Base-by-base conservation (phyloP, 2,888 invertebrate species). In the Trimorus sp. region DNA sequence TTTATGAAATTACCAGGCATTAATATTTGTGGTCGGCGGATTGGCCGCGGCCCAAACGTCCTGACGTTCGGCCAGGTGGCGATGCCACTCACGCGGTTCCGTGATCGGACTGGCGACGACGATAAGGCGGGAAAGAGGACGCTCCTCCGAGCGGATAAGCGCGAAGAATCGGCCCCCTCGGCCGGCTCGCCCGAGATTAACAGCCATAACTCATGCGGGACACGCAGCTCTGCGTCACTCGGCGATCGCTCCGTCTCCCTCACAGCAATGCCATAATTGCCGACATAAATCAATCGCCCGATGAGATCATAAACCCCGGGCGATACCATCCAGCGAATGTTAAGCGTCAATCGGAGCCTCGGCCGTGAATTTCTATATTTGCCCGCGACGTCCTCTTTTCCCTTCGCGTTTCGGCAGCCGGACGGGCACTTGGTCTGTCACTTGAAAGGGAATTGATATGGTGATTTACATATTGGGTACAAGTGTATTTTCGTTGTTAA, bases 271-370 rank as follows among this genome's bases (percentile, higher is more conserved):
- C 89, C 88, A 90, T 91, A 91, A 91, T 91, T 91, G 91, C 90
- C 89, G 90, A 88, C 90, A 91, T 91, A 91, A 91, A 91, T 91
- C 91, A 91, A 91, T 91, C 90, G 91, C 74, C 88, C 89, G 90
- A 91, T 91, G 91, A 91, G 91, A 91, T 91, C 91, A 91, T 91
- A 91, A 91, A 91, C 91, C 89, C 89, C 87, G 87, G 87, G 88
- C 90, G 89, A 91, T 91, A 90, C 89, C 89, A 26, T 26, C 26
- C 88, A 85, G 86, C 87, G 87, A 88, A 88, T 88, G 89, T 89
- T 90, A 88, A 90, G 89, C 88, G 89, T 89, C 89, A 88, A 90
- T 90, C 88, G 89, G 83, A 85, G 85, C 86, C 85, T 81, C 86
- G 86, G 85, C 85, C 87, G 86, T 70, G 76, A 71, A 66, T 76